Evolutionary conservation across 2,113 vertebrate species (phyloP), one percentile per base, ranked within the genome.

Genomic region (Cygnus atratus): DNA sequence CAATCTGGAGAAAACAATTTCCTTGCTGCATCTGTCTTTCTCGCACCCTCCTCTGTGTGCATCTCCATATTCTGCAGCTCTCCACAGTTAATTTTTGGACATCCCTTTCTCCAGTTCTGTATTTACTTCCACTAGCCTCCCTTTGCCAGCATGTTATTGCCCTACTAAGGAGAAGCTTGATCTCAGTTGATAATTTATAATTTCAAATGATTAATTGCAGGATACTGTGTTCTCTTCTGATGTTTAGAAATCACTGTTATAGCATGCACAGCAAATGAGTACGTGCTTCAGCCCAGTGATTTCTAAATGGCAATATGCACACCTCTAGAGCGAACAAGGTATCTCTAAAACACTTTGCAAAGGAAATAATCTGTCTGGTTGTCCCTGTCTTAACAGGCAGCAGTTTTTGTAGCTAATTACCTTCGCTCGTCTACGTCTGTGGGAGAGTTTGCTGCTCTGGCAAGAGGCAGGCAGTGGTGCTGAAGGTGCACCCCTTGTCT

Each of bases 1-100:
- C 77, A 62, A 0, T 73, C 37, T 87, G 92, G 44, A 76, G 48
- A 76, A 88, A 96, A 62, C 18, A 22, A 16, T 82, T 94, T 70
- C 50, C 46, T 87, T 84, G 88, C 66, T 92, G 59, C 93, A 78
- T 89, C 80, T 92, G 62, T 93, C 92, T 93, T 95, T 41, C 1
- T 65, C 87, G 79, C 86, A 91, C 31, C 4, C 28, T 90, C 46
- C 88, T 92, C 74, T 50, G 54, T 50, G 54, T 96, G 90, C 83
- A 92, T 72, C 61, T 86, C 84, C 74, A 25, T 94, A 68, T 90
- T 62, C 39, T 76, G 66, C 95, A 94, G 80, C 93, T 86, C 57
- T 88, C 76, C 54, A 33, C 58, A 26, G 24, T 67, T 88, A 48
- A 80, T 90, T 93, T 90, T 87, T 88, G 52, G 62, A 72, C 73